These are phyloP conservation scores for Glareola pratincola DNA, from an alignment of 2,113 vertebrate genomes.

Conservation along the genomic window DNA sequence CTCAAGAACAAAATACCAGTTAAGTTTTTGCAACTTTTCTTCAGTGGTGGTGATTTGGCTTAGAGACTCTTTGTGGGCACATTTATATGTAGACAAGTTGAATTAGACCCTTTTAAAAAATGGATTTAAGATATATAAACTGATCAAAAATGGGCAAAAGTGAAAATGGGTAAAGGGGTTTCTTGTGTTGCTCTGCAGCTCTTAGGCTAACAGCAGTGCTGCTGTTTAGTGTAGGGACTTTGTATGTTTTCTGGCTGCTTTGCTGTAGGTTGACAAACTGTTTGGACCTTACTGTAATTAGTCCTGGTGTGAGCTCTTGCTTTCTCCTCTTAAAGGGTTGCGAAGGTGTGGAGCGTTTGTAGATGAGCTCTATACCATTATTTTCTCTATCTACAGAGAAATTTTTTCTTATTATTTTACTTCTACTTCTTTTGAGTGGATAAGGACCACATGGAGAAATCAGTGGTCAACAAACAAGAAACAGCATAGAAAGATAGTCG, in stretches of 20 bases:
- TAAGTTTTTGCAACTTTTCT: conserved; percentile 18
- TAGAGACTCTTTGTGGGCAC: not conserved
- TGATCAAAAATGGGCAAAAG: not conserved
- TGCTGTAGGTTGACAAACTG: not conserved
- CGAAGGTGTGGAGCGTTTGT: not conserved
- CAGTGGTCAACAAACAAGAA: not conserved
- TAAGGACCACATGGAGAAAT: not conserved
- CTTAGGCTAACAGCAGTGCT: not conserved
- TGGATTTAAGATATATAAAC: not conserved
- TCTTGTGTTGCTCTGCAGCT: not conserved
- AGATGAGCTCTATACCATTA: not conserved
- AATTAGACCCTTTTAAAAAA: not conserved
- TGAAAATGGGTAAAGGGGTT: not conserved
- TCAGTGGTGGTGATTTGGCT: not conserved
- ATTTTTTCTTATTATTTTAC: not conserved
- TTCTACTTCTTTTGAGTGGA: not conserved
- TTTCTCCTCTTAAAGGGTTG: not conserved
- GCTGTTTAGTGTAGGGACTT: not conserved
- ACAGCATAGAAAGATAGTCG: not conserved
- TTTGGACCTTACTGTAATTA: not conserved
- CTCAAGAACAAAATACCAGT: not conserved
- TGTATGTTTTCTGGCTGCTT: not conserved
- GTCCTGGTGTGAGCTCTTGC: not conserved
- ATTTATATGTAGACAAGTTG: not conserved
- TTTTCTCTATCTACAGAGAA: not conserved